Base-by-base conservation (phyloP, 2,888 invertebrate genomes). In the Athalia circularis region DNA sequence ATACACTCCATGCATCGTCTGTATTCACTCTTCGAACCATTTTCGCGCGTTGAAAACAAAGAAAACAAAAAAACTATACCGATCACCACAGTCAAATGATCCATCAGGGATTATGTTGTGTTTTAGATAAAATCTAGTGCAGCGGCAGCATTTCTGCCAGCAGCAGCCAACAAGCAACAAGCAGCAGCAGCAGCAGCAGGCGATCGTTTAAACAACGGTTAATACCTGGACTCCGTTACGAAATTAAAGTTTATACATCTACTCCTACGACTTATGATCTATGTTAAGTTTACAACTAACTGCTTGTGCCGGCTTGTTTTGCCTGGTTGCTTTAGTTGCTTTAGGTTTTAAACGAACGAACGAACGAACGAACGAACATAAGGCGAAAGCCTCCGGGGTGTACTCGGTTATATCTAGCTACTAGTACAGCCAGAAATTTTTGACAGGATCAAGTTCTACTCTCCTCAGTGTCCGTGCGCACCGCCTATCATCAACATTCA, bases 191-290 rank as follows among this genome's bases (percentile, higher is more conserved):
- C 29, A 29, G 29, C 29, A 29, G 29, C 29, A 29, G 74, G 78
- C 72, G 62, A 72, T 78, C 78, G 47, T 78, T 78, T 78, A 74
- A 78, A 78, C 72, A 78, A 78, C 78, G 72, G 70, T 78, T 78
- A 78, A 72, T 78, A 62, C 78, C 70, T 68, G 59, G 72, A 61
- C 68, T 78, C 15, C 64, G 78, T 78, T 79, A 77, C 79, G 78
- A 77, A 81, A 79, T 81, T 79, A 79, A 77, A 76, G 45, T 61
- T 13, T 47, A 5, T 65, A 47, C 59, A 75, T 29, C 29, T 8
- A 79, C 81, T 67, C 75, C 81, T 80, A 81, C 79, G 74, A 68
- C 79, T 81, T 29, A 29, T 29, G 29, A 29, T 29, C 29, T 29
- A 29, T 29, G 29, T 29, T 29, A 29, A 29, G 29, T 29, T 29